phyloP scores from a whole-genome alignment of 2,113 vertebrate species.

The Pipa parva region DNA sequence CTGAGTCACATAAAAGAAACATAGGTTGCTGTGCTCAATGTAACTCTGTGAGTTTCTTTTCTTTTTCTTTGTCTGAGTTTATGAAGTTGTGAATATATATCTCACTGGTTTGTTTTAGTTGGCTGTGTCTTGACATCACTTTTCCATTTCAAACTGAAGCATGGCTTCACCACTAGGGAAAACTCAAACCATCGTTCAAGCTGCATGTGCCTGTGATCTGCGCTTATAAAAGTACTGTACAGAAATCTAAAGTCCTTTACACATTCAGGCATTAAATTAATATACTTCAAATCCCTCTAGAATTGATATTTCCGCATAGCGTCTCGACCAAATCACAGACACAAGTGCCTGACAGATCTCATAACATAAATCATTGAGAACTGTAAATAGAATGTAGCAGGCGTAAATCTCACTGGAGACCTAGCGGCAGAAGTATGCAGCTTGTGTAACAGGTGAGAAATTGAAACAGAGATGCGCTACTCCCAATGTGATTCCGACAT shows the following conservation, averaged over 20 bases:
- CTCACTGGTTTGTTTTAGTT: too few species aligned
- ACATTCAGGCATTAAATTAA: constrained; percentile 25
- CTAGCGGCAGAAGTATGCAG: constrained; percentile 28
- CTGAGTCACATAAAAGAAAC: too few species aligned
- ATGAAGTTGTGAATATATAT: too few species aligned
- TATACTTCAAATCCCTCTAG: constrained; percentile 18
- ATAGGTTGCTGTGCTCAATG: too few species aligned
- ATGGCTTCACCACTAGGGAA: too few species aligned
- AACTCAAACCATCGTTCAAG: too few species aligned
- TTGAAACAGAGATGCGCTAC: constrained; percentile 32
- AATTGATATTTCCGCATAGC: constrained; percentile 29
- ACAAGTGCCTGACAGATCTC: constrained; percentile 37
- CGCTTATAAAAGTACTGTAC: neutral
- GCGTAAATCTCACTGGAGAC: constrained; percentile 38
- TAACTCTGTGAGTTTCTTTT: too few species aligned
- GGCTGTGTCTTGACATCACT: too few species aligned
- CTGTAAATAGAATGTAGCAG: constrained; percentile 41
- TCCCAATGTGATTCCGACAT: constrained; percentile 6
- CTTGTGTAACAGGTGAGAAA: constrained; percentile 43
- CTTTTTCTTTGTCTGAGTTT: too few species aligned
- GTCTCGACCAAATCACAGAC: constrained; percentile 27
- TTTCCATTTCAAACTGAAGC: too few species aligned
- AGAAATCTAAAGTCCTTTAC: neutral
- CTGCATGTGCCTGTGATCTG: too few species aligned
- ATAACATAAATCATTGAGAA: constrained; percentile 36